These are phyloP conservation scores for Trichogramma dendrolimi DNA, from an alignment of 2,888 invertebrate genomes.

Conservation along the genomic window DNA sequence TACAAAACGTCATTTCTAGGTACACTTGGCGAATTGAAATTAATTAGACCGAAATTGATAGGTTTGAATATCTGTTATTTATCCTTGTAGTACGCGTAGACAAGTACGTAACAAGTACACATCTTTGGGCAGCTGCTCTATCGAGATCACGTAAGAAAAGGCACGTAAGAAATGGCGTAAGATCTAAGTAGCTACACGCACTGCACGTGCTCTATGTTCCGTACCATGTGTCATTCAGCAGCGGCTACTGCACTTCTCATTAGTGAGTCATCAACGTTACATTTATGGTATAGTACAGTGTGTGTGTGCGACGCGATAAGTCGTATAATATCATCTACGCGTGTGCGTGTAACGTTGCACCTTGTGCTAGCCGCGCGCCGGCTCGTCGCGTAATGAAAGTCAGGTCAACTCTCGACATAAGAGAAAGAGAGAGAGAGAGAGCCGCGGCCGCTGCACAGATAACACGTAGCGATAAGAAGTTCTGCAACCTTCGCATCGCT, in stretches of 20 bases:
- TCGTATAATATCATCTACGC: conserved; percentile 7
- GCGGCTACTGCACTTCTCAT: conserved; percentile 28
- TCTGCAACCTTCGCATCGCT: conserved; percentile 1
- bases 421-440: too few relatives aligned
- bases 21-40: too few relatives aligned
- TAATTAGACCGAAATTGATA: too few relatives aligned
- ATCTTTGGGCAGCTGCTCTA: not conserved
- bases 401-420: not conserved
- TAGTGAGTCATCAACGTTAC: conserved; percentile 36
- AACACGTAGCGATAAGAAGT: conserved; percentile 17
- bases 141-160: not conserved
- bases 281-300: too few relatives aligned
- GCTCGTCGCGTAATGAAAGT: conserved; percentile 21
- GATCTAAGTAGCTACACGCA: conserved; percentile 4
- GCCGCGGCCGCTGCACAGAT: conserved; percentile 3
- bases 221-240: too few relatives aligned
- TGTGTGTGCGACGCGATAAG: conserved; percentile 12
- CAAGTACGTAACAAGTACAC: not conserved
- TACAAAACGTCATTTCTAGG: too few relatives aligned
- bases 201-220: not conserved
- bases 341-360: not conserved
- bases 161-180: not conserved
- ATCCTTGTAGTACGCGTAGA: not conserved
- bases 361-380: not conserved
- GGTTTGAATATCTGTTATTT: too few relatives aligned